phyloP scores from a whole-genome alignment of 2,113 vertebrate genomes.

The Nannospalax galili region DNA sequence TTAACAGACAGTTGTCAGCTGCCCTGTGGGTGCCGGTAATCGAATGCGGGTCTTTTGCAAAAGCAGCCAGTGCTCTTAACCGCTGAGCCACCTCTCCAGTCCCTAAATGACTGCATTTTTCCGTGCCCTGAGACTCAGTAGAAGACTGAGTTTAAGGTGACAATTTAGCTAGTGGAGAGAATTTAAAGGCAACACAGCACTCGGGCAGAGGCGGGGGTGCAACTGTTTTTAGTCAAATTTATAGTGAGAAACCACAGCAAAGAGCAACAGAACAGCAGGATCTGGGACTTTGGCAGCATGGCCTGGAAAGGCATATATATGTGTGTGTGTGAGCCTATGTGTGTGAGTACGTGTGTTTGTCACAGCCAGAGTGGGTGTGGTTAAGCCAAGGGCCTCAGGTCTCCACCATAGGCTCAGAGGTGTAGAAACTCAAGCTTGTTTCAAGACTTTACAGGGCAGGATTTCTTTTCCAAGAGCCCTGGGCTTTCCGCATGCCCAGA shows the following conservation, averaged over 20 bases:
- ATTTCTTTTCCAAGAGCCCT: background rate
- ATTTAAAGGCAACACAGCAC: background rate
- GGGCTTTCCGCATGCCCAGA: background rate
- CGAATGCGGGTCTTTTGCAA: too few relatives aligned
- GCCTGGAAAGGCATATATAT: background rate
- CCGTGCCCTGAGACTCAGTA: background rate
- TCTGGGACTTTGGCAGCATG: background rate
- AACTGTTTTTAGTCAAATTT: background rate
- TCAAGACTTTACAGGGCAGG: background rate
- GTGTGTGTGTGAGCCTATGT: too few relatives aligned
- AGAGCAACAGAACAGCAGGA: background rate
- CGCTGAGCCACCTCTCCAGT: too few relatives aligned
- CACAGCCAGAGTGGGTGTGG: background rate
- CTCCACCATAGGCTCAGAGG: background rate
- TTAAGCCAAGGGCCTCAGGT: background rate
- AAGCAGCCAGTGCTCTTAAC: too few relatives aligned
- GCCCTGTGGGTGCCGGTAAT: too few relatives aligned
- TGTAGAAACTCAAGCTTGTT: background rate
- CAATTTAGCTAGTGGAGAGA: background rate
- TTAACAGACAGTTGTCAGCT: too few relatives aligned
- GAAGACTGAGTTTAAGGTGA: background rate
- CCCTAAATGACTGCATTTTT: background rate
- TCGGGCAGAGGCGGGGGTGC: too few relatives aligned
- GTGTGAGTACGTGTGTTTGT: background rate
- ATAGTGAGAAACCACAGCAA: background rate